Conservation (phyloP, 2,113 vertebrate species). For the Psettodes erumei region DNA sequence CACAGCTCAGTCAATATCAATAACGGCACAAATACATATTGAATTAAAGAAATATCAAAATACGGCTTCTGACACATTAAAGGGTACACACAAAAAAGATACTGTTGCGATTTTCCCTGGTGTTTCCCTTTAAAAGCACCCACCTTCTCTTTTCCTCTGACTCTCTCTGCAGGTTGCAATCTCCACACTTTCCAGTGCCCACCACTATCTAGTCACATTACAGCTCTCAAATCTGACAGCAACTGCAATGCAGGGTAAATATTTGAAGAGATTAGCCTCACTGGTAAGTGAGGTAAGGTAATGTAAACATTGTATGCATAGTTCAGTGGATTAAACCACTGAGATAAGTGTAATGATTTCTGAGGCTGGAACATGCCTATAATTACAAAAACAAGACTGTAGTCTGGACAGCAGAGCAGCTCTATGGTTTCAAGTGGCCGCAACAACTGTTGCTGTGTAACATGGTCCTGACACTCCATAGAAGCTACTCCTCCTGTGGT, state of each 20-base stretch:
- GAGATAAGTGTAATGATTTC: neutral
- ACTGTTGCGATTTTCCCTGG: neutral
- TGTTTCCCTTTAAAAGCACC: neutral
- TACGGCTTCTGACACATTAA: neutral
- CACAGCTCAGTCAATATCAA: neutral
- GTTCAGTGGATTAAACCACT: neutral
- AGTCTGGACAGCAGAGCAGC: neutral
- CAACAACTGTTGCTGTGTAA: neutral
- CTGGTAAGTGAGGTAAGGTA: slow-evolving; percentile 8
- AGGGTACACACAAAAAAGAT: neutral
- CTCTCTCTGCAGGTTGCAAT: neutral
- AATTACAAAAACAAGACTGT: neutral
- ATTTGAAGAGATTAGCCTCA: slow-evolving; percentile 33
- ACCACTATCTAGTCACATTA: neutral
- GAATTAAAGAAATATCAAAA: neutral
- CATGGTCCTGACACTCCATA: neutral
- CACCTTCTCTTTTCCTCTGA: neutral
- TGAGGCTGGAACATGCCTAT: neutral
- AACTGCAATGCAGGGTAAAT: slow-evolving; percentile 26
- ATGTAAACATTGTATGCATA: slow-evolving; percentile 18
- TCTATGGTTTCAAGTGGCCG: neutral
- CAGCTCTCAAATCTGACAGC: neutral
- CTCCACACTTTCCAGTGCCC: neutral
- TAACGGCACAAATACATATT: neutral
- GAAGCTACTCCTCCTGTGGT: neutral